Evolutionary conservation across 1,140 invertebrate species (phyloP), one percentile per base, ranked within the genome.

Genomic region (Drosophila sturtevanti): DNA sequence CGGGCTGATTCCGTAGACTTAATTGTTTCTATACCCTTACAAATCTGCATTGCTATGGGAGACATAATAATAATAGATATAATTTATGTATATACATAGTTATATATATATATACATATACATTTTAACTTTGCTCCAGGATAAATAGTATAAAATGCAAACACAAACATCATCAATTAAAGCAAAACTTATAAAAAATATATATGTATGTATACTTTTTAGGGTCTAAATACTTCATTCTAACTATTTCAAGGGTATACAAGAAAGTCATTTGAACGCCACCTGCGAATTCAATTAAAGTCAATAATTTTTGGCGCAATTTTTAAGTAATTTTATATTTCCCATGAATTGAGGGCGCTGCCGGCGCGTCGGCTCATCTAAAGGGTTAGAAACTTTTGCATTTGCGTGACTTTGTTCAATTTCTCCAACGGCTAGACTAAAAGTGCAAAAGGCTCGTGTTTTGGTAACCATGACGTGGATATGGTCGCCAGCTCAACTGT

Each of bases 351-450:
- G 76, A 37, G 80, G 72, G 64, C 79, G 58, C 63, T 63, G 48
- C 62, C 64, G 59, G 21, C 71, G 12, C 10, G 12, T 48, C 41
- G 14, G 41, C 18, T 16, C 41, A 16, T 38, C 16, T 44, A 59
- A 84, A 82, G 82, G 82, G 82, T 87, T 87, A 72, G 62, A 72
- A 69, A 71, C 34, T 72, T 82, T 79, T 66, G 68, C 84, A 77
- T 66, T 87, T 61, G 82, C 82, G 82, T 87, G 82, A 87, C 82
- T 89, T 51, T 73, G 62, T 70, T 63, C 86, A 89, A 87, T 87
- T 89, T 87, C 72, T 87, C 82, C 68, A 84, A 31, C 60, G 68
- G 58, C 41, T 21, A 48, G 41, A 48, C 41, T 48, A 11, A 16
- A 48, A 14, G 41, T 48, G 41, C 76, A 82, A 72, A 81, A 77